Conservation (phyloP, 2,797 vertebrate genomes). For the Mus minutoides region DNA sequence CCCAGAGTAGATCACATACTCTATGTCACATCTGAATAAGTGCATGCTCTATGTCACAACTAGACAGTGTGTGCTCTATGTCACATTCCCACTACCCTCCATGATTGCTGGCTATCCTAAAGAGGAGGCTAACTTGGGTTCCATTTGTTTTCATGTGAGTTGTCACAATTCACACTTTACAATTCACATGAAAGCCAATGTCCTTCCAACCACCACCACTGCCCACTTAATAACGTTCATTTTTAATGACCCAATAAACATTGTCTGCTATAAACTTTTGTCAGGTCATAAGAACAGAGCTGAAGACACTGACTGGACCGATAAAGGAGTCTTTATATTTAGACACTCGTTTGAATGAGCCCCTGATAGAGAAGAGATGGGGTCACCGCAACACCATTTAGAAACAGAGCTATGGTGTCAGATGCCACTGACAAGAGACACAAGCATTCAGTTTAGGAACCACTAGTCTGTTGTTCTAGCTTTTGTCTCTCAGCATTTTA, state of each 20-base stretch:
- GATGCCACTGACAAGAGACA: slow-evolving; percentile 7
- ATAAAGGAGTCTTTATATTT: background rate
- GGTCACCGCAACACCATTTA: background rate
- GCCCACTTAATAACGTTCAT: background rate
- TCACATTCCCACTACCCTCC: background rate
- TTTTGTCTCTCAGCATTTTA: slow-evolving; percentile 4
- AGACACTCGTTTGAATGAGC: background rate
- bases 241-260: background rate
- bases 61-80: background rate
- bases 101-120: background rate
- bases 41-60: background rate
- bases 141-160: background rate
- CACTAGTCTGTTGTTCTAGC: background rate
- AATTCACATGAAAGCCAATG: background rate
- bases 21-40: background rate
- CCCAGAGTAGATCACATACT: background rate
- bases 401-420: slow-evolving; percentile 15
- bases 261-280: background rate
- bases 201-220: accelerated
- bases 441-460: background rate
- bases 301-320: background rate
- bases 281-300: slow-evolving; percentile 2
- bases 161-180: background rate
- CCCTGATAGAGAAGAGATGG: background rate
- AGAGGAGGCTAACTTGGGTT: background rate